Evolutionary conservation across 2,113 vertebrate genomes (phyloP), one percentile per base, ranked within the genome.

Genomic region (Lipotes vexillifer): DNA sequence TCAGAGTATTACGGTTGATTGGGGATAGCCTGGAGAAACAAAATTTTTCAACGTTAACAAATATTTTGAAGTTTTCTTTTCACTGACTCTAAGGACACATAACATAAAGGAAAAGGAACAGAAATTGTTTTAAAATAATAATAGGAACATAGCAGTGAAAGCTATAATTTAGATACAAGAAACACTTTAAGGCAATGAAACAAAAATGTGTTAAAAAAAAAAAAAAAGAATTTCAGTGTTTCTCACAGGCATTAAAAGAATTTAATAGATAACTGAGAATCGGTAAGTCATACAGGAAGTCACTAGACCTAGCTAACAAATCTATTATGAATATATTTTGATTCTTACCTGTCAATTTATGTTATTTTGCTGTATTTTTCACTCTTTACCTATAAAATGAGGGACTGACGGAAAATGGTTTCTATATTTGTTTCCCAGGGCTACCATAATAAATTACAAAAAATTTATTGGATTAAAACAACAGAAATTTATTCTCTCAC

Each of bases 1-100:
- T 96, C 66, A 69, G 14, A 90, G 66, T 20, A 49, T 66, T 52
- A 46, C 10, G 23, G 69, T 38, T 46, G 41, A 95, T 94, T 97
- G 97, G 96, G 97, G 29, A 96, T 15, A 63, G 94, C 61, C n/a
- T 36, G 8, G 85, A 65, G 74, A 31, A 96, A 97, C 38, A 75
- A 93, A 93, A 38, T 23, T 88, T 93, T 94, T 94, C 55, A 91
- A 29, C 29, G 96, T 69, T 86, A 95, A 94, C 92, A 98, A 91
- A 96, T 92, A 96, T 96, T 87, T 89, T 90, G 49, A 81, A 96
- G 55, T 92, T 96, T 95, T 75, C 75, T 75, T 92, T 97, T 82
- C 61, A 90, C 44, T 83, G 82, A 82, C 57, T 89, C 31, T 90
- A 95, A 82, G 91, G 90, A 92, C 29, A 80, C 18, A 63, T 33